Evolutionary conservation across 2,797 vertebrate species (phyloP).

Genomic region (Thripadectes ignobilis): DNA sequence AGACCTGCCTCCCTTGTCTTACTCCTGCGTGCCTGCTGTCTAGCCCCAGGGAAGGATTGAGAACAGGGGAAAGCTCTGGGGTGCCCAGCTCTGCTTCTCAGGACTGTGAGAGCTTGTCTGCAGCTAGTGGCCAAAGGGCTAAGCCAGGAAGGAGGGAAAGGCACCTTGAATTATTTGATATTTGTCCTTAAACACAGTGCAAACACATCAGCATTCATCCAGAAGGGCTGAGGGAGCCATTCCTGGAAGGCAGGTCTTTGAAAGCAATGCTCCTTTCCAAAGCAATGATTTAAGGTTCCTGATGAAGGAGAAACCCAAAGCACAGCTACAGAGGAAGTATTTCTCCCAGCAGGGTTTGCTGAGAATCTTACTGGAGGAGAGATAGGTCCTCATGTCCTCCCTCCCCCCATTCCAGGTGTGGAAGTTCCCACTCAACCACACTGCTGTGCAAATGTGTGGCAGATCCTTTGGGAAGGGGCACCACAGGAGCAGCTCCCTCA

Average conservation of each 20-base stretch:
- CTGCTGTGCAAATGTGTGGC: accelerated
- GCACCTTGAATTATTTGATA: constrained; percentile 23
- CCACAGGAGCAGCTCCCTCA: too few species aligned
- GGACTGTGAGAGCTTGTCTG: neutral
- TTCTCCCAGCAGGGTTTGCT: neutral
- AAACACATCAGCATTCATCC: neutral
- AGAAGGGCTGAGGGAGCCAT: constrained; percentile 7
- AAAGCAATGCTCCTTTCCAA: constrained; percentile 2
- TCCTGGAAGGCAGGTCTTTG: constrained; percentile 43
- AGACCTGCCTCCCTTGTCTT: neutral
- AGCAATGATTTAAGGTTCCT: neutral
- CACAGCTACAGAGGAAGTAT: neutral
- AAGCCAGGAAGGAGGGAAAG: neutral
- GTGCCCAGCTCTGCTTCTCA: neutral
- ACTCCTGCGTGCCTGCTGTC: neutral
- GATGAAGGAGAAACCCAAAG: neutral
- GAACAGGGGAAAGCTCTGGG: accelerated
- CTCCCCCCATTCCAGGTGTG: accelerated
- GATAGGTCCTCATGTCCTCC: neutral
- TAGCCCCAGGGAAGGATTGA: neutral
- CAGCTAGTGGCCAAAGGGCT: neutral
- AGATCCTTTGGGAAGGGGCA: neutral
- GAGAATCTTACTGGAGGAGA: neutral
- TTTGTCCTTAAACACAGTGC: constrained; percentile 18
- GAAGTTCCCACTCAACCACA: neutral